These are phyloP conservation scores for Poeciliopsis presidionis DNA, from an alignment of 2,797 vertebrate genomes.

Conservation along the genomic window DNA sequence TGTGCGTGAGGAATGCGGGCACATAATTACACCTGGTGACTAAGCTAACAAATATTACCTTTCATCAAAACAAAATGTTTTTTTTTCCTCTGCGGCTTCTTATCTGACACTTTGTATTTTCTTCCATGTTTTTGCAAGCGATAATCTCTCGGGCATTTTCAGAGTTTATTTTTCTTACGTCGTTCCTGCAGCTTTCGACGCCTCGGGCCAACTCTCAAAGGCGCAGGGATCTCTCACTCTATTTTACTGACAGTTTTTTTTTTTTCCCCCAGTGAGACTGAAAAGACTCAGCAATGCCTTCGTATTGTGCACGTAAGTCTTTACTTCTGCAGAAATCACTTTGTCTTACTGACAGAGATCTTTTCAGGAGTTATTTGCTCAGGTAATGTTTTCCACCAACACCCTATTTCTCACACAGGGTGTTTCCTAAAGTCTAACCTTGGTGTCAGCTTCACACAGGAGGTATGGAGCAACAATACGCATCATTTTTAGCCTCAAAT, in stretches of 20 bases:
- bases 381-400: constrained; percentile 27
- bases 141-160: constrained; percentile 11
- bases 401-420: constrained; percentile 35
- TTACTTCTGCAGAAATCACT: constrained; percentile 9
- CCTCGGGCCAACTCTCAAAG: constrained; percentile 4
- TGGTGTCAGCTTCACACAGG: constrained; percentile 11
- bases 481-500: not conserved
- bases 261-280: not conserved
- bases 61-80: constrained; percentile 41
- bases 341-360: constrained; percentile 26
- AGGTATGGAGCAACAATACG: not conserved
- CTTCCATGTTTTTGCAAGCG: constrained; percentile 20
- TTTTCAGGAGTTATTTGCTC: constrained; percentile 48
- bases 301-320: constrained; percentile 6
- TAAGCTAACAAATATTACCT: constrained; percentile 37
- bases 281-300: constrained; percentile 5
- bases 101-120: constrained; percentile 36
- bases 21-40: constrained; percentile 39
- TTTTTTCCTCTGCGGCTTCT: constrained; percentile 28
- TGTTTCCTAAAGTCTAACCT: constrained; percentile 11
- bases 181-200: not conserved
- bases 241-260: not conserved
- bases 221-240: constrained; percentile 9
- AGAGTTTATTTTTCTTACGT: constrained; percentile 44
- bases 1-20: constrained; percentile 21